Conservation (phyloP, 2,113 vertebrate species). For the Anhinga rufa region DNA sequence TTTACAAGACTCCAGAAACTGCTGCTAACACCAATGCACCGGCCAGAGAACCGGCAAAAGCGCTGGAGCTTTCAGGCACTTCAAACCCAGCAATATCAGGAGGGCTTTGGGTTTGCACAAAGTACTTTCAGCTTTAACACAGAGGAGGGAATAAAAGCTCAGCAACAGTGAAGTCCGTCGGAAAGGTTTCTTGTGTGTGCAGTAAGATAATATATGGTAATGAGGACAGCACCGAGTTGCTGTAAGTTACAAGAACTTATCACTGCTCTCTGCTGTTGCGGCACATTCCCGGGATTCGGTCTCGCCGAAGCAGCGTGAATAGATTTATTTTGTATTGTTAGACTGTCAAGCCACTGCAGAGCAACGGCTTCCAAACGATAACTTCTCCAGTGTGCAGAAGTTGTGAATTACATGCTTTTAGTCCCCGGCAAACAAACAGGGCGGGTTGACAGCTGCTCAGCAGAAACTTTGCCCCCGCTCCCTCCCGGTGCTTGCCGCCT, state of each 20-base stretch:
- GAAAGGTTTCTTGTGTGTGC: constrained; percentile 36
- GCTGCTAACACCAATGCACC: not conserved
- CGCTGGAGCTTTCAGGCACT: not conserved
- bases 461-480: not conserved
- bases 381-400: constrained; percentile 56
- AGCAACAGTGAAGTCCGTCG: not conserved
- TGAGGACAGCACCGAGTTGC: constrained; percentile 22
- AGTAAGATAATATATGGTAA: constrained; percentile 67
- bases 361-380: constrained; percentile 68
- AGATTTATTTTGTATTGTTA: constrained; percentile 77
- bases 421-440: not conserved
- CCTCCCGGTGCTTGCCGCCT: not conserved
- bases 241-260: constrained; percentile 67
- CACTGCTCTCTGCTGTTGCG: constrained; percentile 58
- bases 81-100: not conserved
- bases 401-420: constrained; percentile 66
- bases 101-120: not conserved
- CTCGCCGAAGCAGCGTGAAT: constrained; percentile 67
- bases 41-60: not conserved
- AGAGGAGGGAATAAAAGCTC: constrained; percentile 11
- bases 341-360: constrained; percentile 70
- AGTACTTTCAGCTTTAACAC: not conserved
- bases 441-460: constrained; percentile 11
- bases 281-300: constrained; percentile 57
- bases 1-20: not conserved